Base-by-base conservation (phyloP, 2,113 vertebrate genomes). In the Balaeniceps rex region DNA sequence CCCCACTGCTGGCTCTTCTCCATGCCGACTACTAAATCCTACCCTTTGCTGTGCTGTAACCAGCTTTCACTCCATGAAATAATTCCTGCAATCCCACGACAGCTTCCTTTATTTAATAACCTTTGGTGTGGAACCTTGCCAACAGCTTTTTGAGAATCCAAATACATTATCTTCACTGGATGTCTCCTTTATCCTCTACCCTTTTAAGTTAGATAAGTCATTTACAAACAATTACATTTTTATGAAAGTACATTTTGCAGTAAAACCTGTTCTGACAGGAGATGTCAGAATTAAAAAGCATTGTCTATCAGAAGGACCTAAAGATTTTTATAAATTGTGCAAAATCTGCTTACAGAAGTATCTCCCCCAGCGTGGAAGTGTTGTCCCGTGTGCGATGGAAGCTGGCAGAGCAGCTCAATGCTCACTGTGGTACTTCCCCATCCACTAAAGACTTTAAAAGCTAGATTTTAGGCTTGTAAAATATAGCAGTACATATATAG, bases 371-470 rank as follows among this genome's bases (percentile, higher is more conserved):
- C 0, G 1, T 18, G n/a, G 31, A 75, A 75, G 3, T 10, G 33
- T 47, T 79, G 47, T n/a, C 57, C 38, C 0, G 0, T 23, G 14
- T 19, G 12, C 12, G 36, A 36, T 36, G 42, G 31, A 87, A 83
- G 29, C 12, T 0, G 2, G n/a, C 55, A 52, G 11, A 87, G 38
- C 42, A 87, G 60, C 49, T 63, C 61, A 79, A 10, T 60, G 65
- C 24, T 60, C 38, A 23, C 49, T 4, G 0, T 55, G n/a, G 31
- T 60, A 63, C 34, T 34, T 90, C n/a, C 54, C 15, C 0, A 0
- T 65, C 21, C 28, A 36, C 26, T 54, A 11, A 63, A 58, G n/a
- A 44, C n/a, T 36, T 70, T 7, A 75, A 87, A 87, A 83, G 31
- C 51, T 33, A 23, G 12, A 66, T 51, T 83, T 82, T 38, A 65